phyloP scores from a whole-genome alignment of 2,888 invertebrate genomes.

The Hololepta plana region DNA sequence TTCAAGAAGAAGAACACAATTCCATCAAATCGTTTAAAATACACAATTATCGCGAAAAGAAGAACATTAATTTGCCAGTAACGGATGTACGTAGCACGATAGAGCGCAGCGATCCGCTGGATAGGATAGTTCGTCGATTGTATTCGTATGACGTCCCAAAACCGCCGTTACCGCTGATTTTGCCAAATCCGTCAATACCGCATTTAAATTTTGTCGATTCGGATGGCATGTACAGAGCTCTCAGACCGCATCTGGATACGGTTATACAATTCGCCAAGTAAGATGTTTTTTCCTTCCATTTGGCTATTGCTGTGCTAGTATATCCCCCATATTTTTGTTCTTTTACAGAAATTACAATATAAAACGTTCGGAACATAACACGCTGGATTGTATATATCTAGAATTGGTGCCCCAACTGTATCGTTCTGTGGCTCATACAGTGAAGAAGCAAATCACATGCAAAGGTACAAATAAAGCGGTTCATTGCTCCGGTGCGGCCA shows the following conservation, averaged over 20 bases:
- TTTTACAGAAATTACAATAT: conserved; percentile 37
- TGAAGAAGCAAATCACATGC: conserved; percentile 35
- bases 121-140: conserved; percentile 38
- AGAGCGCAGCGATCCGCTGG: conserved; percentile 29
- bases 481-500: conserved; percentile 15
- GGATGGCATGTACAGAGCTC: conserved; percentile 18
- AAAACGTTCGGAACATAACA: conserved; percentile 43
- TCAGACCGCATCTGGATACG: conserved; percentile 23
- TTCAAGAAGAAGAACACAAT: conserved; percentile 33
- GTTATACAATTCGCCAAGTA: conserved; percentile 31
- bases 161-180: conserved; percentile 34
- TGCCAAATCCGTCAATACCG: conserved; percentile 25
- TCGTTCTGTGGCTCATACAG: conserved; percentile 23
- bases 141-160: conserved; percentile 43
- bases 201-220: conserved; percentile 16
- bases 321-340: conserved; percentile 5
- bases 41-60: conserved; percentile 29
- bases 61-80: conserved; percentile 21
- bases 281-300: no score
- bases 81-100: conserved; percentile 18
- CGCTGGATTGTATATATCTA: conserved; percentile 43
- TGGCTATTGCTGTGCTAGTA: no score
- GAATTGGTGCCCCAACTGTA: conserved; percentile 43
- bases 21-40: conserved; percentile 36
- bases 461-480: conserved; percentile 30